Conservation (phyloP, 2,888 invertebrate species). For the Molorchus minor region DNA sequence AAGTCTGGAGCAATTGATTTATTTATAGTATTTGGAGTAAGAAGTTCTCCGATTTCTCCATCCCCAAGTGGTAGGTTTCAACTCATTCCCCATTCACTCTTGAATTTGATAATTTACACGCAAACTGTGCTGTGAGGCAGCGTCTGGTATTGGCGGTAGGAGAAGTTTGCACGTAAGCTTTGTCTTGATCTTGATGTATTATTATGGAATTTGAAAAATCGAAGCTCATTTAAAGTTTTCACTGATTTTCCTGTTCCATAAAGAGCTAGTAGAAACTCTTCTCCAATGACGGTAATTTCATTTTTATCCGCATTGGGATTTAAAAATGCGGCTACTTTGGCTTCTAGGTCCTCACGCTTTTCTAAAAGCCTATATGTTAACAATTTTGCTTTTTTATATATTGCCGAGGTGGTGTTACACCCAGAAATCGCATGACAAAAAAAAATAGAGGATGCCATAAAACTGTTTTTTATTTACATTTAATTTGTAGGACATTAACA, state of each 20-base stretch:
- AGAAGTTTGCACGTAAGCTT: neutral
- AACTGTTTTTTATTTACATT: too few species aligned
- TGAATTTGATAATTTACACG: constrained; percentile 1
- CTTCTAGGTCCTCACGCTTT: constrained; percentile 2
- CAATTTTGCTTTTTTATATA: constrained; percentile 11
- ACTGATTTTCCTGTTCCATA: neutral
- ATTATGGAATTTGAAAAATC: too few species aligned
- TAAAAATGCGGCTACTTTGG: constrained; percentile 1
- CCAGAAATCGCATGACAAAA: constrained; percentile 15
- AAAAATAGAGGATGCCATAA: constrained; percentile 3
- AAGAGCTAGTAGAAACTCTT: neutral
- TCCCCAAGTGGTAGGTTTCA: neutral
- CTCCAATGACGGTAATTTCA: neutral
- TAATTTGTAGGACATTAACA: neutral
- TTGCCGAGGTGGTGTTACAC: constrained; percentile 8
- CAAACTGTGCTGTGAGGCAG: neutral
- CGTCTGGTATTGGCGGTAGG: neutral
- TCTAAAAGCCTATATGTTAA: constrained; percentile 8
- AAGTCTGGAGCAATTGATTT: constrained; percentile 19
- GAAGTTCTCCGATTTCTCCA: neutral
- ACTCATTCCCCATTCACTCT: neutral
- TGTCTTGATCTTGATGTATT: too few species aligned
- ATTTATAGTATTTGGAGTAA: constrained; percentile 1
- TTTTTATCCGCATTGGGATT: neutral
- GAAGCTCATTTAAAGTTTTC: too few species aligned